Conservation (phyloP, 2,797 vertebrate species). For the Harpia harpyja region DNA sequence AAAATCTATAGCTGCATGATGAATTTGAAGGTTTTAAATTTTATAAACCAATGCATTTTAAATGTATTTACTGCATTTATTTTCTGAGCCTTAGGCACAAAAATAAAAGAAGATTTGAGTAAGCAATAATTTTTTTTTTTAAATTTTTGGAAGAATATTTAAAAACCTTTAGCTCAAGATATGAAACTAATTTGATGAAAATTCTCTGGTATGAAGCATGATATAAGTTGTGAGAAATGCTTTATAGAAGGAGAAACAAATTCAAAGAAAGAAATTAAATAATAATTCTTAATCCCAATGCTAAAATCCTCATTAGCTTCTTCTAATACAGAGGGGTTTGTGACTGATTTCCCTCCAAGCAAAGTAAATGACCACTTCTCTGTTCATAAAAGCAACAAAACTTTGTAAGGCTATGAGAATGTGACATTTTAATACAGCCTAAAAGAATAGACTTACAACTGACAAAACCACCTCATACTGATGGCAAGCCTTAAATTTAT, state of each 20-base stretch:
- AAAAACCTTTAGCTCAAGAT: neutral
- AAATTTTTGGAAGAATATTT: neutral
- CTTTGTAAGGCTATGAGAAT: neutral
- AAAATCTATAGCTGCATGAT: neutral
- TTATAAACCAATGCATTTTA: neutral
- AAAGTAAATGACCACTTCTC: neutral
- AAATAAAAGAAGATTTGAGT: neutral
- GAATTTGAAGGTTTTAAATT: neutral
- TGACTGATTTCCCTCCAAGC: neutral
- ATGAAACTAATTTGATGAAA: neutral
- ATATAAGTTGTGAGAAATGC: neutral
- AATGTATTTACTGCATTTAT: neutral
- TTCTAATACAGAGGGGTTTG: neutral
- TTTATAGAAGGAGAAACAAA: neutral
- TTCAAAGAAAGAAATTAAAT: neutral
- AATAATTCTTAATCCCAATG: neutral
- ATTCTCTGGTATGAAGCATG: neutral
- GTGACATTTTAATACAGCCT: neutral
- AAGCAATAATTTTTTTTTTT: neutral
- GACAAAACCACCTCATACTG: neutral
- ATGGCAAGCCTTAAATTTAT: neutral
- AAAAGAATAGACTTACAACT: neutral
- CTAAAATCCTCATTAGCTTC: neutral
- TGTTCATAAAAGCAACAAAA: neutral
- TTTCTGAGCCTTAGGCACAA: neutral